phyloP scores from a whole-genome alignment of 2,888 invertebrate species.

The Aplocera efformata region DNA sequence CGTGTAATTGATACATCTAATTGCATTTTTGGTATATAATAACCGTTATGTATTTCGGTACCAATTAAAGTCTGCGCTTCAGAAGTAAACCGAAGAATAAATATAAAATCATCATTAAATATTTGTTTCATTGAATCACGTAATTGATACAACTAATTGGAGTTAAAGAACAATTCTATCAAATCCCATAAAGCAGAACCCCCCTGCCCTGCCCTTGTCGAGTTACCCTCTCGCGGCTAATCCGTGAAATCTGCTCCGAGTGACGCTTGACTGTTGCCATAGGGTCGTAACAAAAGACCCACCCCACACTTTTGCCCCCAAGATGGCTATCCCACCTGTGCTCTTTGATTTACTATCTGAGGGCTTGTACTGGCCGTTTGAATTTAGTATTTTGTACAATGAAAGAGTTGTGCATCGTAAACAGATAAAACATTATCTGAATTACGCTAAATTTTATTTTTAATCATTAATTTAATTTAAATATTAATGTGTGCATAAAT shows the following conservation, averaged over 20 bases:
- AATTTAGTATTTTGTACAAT: slow-evolving; percentile 1
- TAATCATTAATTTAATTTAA: no score
- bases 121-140: no score
- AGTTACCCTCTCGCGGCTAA: slow-evolving; percentile 30
- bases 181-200: not conserved
- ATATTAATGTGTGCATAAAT: no score
- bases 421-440: not conserved
- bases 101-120: no score
- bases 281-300: slow-evolving; percentile 26
- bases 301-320: slow-evolving; percentile 26
- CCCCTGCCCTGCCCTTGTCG: slow-evolving; percentile 7
- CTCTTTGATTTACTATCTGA: slow-evolving; percentile 24
- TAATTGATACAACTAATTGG: no score
- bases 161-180: not conserved
- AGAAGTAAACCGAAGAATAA: no score
- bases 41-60: no score
- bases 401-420: slow-evolving; percentile 5
- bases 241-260: slow-evolving; percentile 47
- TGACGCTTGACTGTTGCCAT: slow-evolving; percentile 36
- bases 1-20: no score
- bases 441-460: no score
- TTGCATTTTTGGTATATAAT: no score
- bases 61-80: no score
- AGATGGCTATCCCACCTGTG: slow-evolving; percentile 27
- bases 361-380: slow-evolving; percentile 9